phyloP scores from a whole-genome alignment of 2,888 invertebrate genomes.

The Panzeria rudis region DNA sequence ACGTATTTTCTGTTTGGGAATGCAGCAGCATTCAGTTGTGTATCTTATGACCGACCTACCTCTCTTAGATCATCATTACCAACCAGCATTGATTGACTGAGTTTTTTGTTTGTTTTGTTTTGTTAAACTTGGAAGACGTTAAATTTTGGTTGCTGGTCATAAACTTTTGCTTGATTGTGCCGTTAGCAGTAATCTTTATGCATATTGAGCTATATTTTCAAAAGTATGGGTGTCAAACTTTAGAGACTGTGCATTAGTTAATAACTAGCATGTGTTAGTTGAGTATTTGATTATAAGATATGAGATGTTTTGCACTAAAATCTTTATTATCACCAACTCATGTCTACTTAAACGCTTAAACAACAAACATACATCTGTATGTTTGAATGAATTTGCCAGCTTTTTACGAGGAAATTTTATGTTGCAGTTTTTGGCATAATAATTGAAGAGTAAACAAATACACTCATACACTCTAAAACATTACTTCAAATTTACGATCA shows the following conservation, averaged over 20 bases:
- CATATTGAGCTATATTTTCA: slow-evolving; percentile 18
- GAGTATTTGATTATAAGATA: slow-evolving; percentile 56
- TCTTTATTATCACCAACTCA: slow-evolving; percentile 39
- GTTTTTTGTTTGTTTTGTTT: no score
- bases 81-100: slow-evolving; percentile 25
- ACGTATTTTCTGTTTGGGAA: not conserved
- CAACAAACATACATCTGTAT: not conserved
- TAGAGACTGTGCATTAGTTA: not conserved
- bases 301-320: slow-evolving; percentile 48
- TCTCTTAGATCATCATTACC: slow-evolving; percentile 39
- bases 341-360: not conserved
- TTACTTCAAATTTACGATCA: no score
- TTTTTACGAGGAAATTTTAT: slow-evolving; percentile 34
- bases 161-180: slow-evolving; percentile 66
- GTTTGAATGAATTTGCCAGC: not conserved
- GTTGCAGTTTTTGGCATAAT: slow-evolving; percentile 48
- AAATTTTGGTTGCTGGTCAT: slow-evolving; percentile 43
- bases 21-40: not conserved
- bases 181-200: slow-evolving; percentile 69
- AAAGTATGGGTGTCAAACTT: slow-evolving; percentile 21
- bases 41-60: slow-evolving; percentile 27
- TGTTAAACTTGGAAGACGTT: slow-evolving; percentile 31
- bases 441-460: no score
- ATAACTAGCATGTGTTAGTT: not conserved
- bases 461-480: no score